Base-by-base conservation (phyloP, 2,113 vertebrate species). In the Pseudorasbora parva region DNA sequence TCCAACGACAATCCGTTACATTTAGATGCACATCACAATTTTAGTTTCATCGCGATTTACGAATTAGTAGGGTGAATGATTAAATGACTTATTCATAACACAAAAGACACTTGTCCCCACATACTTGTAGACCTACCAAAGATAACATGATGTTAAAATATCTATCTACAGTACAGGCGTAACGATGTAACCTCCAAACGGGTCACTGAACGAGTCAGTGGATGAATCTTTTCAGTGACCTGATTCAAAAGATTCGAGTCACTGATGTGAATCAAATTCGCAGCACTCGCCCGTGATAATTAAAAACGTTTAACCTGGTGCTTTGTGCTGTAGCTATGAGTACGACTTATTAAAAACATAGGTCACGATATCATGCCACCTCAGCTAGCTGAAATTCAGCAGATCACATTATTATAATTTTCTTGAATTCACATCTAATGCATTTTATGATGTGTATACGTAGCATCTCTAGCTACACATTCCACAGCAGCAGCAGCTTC, bases 401-500 rank as follows among this genome's bases (percentile, higher is more conserved):
- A 21, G 17, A 54, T 54, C 17, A 54, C 17, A 54, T 54, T 17
- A 73, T 25, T 25, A 27, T 4, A 4, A 23, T 25, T 49, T 73
- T 23, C 43, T 49, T 73, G 3, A 68, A 68, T 12, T 66, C 62
- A 66, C 27, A 66, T 8, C 7, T 8, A 64, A 64, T 27, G 12
- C 11, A 27, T 37, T 21, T 10, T 19, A 72, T 47, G 10, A 8
- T 43, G 6, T 43, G 25, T 8, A 23, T 45, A 73, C n/a, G 43
- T 47, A 14, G 17, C 51, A 51, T 56, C 27, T 37, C 21, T 25
- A 77, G 17, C 23, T 27, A 51, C 60, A 68, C 78, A 80, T 80
- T 66, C 78, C 78, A 49, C n/a, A 27, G 59, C 25, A 64, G 59
- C 25, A 64, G 60, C 78, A 33, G 78, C 78, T 80, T 80, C 78